These are phyloP conservation scores for Aphaenogaster rudis DNA, from an alignment of 1,140 invertebrate species.

Conservation along the genomic window DNA sequence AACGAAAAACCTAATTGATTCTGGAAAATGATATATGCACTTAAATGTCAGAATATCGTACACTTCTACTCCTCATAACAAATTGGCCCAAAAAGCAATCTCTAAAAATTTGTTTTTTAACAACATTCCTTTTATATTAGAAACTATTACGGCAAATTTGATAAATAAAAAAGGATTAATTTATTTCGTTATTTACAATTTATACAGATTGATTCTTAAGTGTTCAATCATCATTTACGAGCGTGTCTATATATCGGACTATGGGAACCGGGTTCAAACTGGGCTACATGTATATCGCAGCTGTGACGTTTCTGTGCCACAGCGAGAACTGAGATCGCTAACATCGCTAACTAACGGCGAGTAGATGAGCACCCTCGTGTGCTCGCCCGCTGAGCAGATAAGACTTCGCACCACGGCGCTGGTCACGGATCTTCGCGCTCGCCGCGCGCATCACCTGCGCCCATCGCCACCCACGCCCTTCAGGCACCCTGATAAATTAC, in stretches of 20 bases:
- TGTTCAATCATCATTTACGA: conserved; percentile 10
- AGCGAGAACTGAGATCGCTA: conserved; percentile 50
- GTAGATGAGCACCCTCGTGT: conserved; percentile 74
- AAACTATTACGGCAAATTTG: background rate
- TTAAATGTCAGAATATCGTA: background rate
- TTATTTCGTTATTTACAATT: background rate
- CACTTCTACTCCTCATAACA: background rate
- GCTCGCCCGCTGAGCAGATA: conserved; percentile 76
- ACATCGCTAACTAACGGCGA: conserved; percentile 64
- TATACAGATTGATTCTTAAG: background rate
- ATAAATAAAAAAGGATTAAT: background rate
- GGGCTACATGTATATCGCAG: conserved; percentile 45
- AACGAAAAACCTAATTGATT: background rate
- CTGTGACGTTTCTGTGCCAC: conserved; percentile 61
- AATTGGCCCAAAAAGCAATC: background rate
- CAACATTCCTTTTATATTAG: background rate
- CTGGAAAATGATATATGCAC: background rate
- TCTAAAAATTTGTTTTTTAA: background rate
- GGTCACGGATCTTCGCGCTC: conserved; percentile 68
- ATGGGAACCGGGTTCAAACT: background rate
- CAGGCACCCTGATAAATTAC: conserved; percentile 82
- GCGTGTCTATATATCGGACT: background rate
- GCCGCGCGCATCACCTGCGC: conserved; percentile 60
- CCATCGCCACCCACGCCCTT: conserved; percentile 75
- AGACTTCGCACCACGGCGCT: conserved; percentile 72